Conservation (phyloP, 2,888 invertebrate genomes). For the Phaonia tiefii region DNA sequence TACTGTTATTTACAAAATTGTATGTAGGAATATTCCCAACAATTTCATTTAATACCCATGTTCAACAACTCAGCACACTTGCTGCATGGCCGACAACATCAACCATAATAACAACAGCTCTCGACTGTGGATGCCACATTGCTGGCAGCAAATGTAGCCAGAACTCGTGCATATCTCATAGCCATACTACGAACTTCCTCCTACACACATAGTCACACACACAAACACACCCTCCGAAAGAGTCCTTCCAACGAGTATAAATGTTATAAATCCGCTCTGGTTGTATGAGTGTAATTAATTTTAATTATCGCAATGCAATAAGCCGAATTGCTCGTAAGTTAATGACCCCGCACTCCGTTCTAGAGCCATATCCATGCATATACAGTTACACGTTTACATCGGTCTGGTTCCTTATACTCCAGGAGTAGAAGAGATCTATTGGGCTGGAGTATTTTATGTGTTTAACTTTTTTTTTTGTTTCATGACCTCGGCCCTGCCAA, state of each 20-base stretch:
- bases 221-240: background rate
- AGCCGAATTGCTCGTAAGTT: conserved; percentile 69
- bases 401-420: background rate
- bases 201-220: background rate
- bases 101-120: background rate
- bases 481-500: background rate
- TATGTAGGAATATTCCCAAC: conserved; percentile 8
- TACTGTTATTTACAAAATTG: no score
- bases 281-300: conserved; percentile 75
- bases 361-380: conserved; percentile 15
- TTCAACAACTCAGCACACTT: conserved; percentile 56
- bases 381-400: background rate
- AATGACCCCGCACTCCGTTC: conserved; percentile 60
- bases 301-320: conserved; percentile 75
- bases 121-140: background rate
- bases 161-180: background rate
- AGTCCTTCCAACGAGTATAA: background rate
- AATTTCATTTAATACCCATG: conserved; percentile 57
- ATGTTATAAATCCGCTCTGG: conserved; percentile 71
- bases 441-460: conserved; percentile 26
- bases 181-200: background rate
- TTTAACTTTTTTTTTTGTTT: background rate
- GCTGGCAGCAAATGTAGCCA: background rate
- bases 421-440: conserved; percentile 42
- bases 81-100: background rate